Evolutionary conservation across 2,888 invertebrate genomes (phyloP).

Genomic region (Hyles lineata): DNA sequence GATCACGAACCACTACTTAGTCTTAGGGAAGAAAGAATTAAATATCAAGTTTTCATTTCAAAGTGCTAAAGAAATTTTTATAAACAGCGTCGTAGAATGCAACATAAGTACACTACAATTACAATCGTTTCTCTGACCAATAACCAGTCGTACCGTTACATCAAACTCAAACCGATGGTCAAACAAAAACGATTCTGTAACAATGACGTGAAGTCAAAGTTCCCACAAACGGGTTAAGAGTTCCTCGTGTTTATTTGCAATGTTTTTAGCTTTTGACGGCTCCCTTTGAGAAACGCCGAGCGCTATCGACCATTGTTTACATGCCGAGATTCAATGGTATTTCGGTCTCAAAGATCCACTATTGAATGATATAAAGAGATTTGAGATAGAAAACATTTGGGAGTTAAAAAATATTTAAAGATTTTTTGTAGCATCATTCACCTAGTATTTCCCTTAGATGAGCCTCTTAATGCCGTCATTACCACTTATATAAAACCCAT

Average conservation of each 20-base stretch:
- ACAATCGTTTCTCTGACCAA: neutral
- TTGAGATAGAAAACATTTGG: neutral
- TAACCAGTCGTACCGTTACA: neutral
- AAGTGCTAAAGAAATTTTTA: no score
- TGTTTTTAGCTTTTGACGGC: slow-evolving; percentile 44
- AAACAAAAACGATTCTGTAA: neutral
- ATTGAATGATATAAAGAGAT: neutral
- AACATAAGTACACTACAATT: neutral
- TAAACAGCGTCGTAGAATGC: no score
- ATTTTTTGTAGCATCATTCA: neutral
- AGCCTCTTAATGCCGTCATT: no score
- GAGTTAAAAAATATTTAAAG: neutral
- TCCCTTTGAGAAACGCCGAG: slow-evolving; percentile 45
- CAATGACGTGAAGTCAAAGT: slow-evolving; percentile 27
- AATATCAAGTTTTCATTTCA: no score
- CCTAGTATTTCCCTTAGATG: no score
- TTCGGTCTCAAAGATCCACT: slow-evolving; percentile 7
- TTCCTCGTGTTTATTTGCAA: slow-evolving; percentile 54
- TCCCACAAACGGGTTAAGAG: slow-evolving; percentile 29
- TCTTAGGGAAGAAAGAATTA: no score
- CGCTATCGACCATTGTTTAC: slow-evolving; percentile 29
- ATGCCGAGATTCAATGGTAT: slow-evolving; percentile 25
- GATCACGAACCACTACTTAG: no score
- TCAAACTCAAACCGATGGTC: neutral
- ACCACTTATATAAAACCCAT: no score